Percentiles rank a stretch among this genome's conserved stretches.
Evolutionary conservation across 2,113 vertebrate species (phyloP).

Genomic region (Sturnira hondurensis): DNA sequence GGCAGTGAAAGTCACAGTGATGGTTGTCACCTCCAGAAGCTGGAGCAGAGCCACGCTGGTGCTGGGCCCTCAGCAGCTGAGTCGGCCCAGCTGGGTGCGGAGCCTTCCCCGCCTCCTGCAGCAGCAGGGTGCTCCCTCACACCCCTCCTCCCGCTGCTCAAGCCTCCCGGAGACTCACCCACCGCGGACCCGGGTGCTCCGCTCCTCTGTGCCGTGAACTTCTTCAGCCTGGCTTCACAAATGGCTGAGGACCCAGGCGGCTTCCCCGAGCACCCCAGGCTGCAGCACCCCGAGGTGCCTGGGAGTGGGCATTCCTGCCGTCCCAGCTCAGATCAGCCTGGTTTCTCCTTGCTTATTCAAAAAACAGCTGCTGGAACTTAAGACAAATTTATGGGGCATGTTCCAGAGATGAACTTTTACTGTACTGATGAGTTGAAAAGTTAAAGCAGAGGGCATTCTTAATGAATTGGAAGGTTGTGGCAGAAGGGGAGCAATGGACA

Average conservation of each 20-base stretch:
- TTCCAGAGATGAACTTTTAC: slow-evolving; percentile 46
- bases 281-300: not conserved
- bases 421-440: not conserved
- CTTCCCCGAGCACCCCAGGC: not conserved
- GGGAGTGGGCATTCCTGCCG: not conserved
- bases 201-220: not conserved
- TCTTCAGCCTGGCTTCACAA: not conserved
- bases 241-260: not conserved
- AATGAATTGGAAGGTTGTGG: slow-evolving; percentile 59
- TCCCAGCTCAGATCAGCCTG: not conserved
- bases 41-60: not conserved
- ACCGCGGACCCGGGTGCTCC: not conserved
- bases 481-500: slow-evolving; percentile 26
- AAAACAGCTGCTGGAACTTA: slow-evolving; percentile 60
- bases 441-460: slow-evolving; percentile 34
- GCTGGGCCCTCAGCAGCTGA: not conserved
- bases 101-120: not conserved
- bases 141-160: not conserved
- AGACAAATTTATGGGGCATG: slow-evolving; percentile 36
- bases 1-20: not conserved
- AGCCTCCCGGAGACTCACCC: not conserved
- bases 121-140: not conserved
- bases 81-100: not conserved
- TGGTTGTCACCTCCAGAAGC: not conserved
- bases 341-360: not conserved